Evolutionary conservation across 2,888 invertebrate genomes (phyloP).

Genomic region (Biston stratarius): DNA sequence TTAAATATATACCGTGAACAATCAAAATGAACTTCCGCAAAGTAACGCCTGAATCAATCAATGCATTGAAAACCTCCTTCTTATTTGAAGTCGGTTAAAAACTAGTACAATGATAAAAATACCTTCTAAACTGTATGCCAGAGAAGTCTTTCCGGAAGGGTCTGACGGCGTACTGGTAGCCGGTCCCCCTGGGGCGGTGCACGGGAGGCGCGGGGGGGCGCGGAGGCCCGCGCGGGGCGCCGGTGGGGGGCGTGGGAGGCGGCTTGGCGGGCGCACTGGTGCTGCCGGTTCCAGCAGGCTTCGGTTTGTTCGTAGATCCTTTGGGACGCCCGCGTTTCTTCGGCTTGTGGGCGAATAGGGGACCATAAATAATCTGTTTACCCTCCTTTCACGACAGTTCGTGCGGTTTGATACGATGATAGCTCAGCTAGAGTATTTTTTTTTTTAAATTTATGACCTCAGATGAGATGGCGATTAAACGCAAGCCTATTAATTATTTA

Average conservation of each 20-base stretch:
- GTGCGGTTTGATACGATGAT: too few species aligned
- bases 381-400: neutral
- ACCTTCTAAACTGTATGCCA: constrained; percentile 83
- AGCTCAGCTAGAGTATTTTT: too few species aligned
- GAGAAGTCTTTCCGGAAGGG: constrained; percentile 84
- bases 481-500: too few species aligned
- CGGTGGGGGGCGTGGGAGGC: constrained; percentile 36
- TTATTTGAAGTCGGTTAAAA: too few species aligned
- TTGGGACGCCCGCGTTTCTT: constrained; percentile 83
- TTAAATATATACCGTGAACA: too few species aligned
- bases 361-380: constrained; percentile 2
- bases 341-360: constrained; percentile 59
- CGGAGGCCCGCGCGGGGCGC: constrained; percentile 49
- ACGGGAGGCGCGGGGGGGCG: constrained; percentile 52
- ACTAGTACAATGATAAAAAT: constrained; percentile 16
- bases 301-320: constrained; percentile 83
- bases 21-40: too few species aligned
- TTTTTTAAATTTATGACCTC: too few species aligned
- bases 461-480: too few species aligned
- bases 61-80: too few species aligned
- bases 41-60: too few species aligned
- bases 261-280: constrained; percentile 30
- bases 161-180: constrained; percentile 78
- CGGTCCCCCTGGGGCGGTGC: constrained; percentile 67
- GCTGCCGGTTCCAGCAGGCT: constrained; percentile 55